These are phyloP conservation scores for Parazoanthus atlanticus DNA, from an alignment of 92 coral and sea anemone species.

Conservation along the genomic window DNA sequence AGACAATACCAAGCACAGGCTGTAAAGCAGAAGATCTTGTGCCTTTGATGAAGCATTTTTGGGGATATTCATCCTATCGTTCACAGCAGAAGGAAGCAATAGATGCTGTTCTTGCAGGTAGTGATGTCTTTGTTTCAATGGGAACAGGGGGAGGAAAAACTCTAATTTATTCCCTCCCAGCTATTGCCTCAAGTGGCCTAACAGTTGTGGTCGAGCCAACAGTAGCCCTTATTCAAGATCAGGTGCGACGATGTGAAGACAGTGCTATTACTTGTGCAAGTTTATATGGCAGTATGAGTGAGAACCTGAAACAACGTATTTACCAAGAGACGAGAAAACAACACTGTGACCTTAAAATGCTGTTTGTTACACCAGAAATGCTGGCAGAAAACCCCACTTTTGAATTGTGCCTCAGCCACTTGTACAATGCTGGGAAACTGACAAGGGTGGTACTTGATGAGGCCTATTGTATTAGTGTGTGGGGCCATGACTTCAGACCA, in stretches of 20 bases:
- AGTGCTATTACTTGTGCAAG: slow-evolving; percentile 17
- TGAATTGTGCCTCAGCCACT: background rate
- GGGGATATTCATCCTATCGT: slow-evolving; percentile 35
- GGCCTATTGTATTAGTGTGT: slow-evolving; percentile 21
- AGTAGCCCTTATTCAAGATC: slow-evolving; percentile 33
- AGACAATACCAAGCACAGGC: background rate
- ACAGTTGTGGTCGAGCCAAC: slow-evolving; percentile 29
- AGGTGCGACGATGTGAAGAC: slow-evolving; percentile 23
- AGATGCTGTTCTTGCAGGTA: slow-evolving; percentile 15
- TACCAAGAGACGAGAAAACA: slow-evolving; percentile 12
- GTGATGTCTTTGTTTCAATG: slow-evolving; percentile 18
- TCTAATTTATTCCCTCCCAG: slow-evolving; percentile 31
- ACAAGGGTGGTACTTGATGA: slow-evolving; percentile 27
- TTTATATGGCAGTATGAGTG: slow-evolving; percentile 9
- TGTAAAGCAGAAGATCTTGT: slow-evolving; percentile 19
- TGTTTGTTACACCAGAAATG: slow-evolving; percentile 33
- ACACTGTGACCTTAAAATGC: slow-evolving; percentile 20
- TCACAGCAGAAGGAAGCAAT: slow-evolving; percentile 33
- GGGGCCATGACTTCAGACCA: slow-evolving; percentile 42
- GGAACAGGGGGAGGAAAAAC: slow-evolving; percentile 46
- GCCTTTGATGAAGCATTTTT: slow-evolving; percentile 27
- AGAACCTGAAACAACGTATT: slow-evolving; percentile 11
- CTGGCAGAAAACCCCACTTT: background rate
- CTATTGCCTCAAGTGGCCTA: background rate
- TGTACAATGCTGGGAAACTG: background rate